Evolutionary conservation across 2,797 vertebrate genomes (phyloP), one percentile per base, ranked within the genome.

Genomic region (Poecilia picta): DNA sequence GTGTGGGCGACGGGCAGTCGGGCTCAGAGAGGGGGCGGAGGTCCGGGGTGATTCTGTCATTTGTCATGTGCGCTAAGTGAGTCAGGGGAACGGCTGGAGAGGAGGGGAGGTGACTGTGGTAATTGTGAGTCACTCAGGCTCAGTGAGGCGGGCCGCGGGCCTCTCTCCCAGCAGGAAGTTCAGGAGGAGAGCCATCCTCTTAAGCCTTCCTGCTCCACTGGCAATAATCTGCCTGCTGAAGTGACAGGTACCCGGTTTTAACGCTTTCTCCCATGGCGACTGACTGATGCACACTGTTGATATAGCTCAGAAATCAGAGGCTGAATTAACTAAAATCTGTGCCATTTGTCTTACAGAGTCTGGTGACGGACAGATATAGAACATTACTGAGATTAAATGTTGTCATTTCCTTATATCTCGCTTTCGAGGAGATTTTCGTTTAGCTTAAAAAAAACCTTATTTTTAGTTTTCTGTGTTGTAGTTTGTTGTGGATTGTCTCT

Each of bases 121-220:
- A 95, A 95, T 89, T 93, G 91, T 95, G 94, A 95, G 92, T 95
- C 95, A 95, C 91, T 94, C 91, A 88, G 92, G 87, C 91, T 93
- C 91, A 83, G 87, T 85, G 91, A 95, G 89, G 81, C 90, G 68
- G 89, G 88, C 92, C 91, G 78, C 81, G 74, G 91, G 92, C 91
- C 89, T 87, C 87, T 91, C 85, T 92, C 83, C 84, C 90, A 87
- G 91, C 90, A 85, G 90, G 89, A 80, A 71, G 62, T 4, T 68
- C 25, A 71, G 45, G 74, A 39, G 75, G 83, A 73, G 71, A 76
- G 74, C 25, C 23, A 83, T 89, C 86, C 80, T 81, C 88, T 72
- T 87, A 78, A 88, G 76, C 82, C 88, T 87, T 88, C 92, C 90
- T 85, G 83, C 89, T 93, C 88, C 92, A 87, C 82, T 81, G 89